phyloP scores from a whole-genome alignment of 1,140 invertebrate genomes.

The Periplaneta americana region DNA sequence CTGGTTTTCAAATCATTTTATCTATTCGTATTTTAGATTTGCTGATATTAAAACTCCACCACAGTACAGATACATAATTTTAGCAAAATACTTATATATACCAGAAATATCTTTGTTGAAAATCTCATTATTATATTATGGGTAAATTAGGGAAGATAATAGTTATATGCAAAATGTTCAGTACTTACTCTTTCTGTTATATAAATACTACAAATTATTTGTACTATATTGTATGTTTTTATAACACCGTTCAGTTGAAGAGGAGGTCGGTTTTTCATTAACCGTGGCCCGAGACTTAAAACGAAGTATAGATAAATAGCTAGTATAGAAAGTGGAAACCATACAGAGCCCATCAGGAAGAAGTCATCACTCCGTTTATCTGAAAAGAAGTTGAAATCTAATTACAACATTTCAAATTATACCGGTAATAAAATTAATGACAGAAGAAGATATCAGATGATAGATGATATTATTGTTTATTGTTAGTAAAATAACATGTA shows the following conservation, averaged over 20 bases:
- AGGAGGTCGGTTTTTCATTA: slow-evolving; percentile 61
- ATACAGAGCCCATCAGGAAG: slow-evolving; percentile 64
- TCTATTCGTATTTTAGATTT: no score
- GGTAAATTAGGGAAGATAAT: background rate
- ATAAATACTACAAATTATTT: slow-evolving; percentile 61
- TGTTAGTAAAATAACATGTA: no score
- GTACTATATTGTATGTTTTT: slow-evolving; percentile 61
- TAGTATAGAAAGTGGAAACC: slow-evolving; percentile 57
- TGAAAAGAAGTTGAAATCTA: slow-evolving; percentile 38
- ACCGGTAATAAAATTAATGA: no score
- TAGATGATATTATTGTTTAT: no score
- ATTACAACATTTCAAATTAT: no score
- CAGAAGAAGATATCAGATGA: no score
- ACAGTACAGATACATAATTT: no score
- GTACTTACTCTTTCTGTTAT: slow-evolving; percentile 49
- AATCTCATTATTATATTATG: background rate
- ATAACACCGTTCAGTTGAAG: slow-evolving; percentile 56
- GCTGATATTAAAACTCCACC: no score
- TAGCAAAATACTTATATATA: no score
- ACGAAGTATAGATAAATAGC: slow-evolving; percentile 58
- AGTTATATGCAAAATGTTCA: background rate
- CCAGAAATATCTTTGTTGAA: no score
- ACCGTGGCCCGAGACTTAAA: slow-evolving; percentile 57
- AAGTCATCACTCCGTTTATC: slow-evolving; percentile 60
- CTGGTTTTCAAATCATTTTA: no score